Conservation (phyloP, 64 coral and sea anemone genomes). For the Stichodactyla mertensii region DNA sequence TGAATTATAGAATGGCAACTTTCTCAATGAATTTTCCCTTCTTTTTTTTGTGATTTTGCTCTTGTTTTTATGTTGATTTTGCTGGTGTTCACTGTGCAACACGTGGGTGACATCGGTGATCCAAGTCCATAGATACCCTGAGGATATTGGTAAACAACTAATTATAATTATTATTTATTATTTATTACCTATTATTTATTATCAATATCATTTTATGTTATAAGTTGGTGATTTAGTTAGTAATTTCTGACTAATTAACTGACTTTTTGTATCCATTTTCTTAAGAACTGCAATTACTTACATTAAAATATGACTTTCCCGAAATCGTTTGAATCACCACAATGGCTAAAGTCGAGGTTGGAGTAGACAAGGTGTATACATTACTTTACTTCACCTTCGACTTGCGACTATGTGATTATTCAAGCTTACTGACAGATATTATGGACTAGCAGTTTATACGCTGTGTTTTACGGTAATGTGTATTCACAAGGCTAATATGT, state of each 20-base stretch:
- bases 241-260: neutral
- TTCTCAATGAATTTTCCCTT: conserved; percentile 71
- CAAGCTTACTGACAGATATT: no score
- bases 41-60: conserved; percentile 55
- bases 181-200: neutral
- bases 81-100: conserved; percentile 98
- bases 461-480: no score
- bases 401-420: no score
- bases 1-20: conserved; percentile 31
- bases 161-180: neutral
- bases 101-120: conserved; percentile 97
- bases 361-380: no score
- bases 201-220: neutral
- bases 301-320: no score
- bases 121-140: conserved; percentile 96
- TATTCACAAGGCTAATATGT: no score
- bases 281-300: no score
- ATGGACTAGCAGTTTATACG: no score
- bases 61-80: conserved; percentile 88
- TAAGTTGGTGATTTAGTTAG: neutral
- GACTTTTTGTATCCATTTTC: no score
- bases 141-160: conserved; percentile 88
- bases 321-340: no score
- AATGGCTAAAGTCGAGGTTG: no score
- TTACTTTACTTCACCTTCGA: no score